Base-by-base conservation (phyloP, 2,888 invertebrate genomes). In the Rhagophthalmus giganteus region DNA sequence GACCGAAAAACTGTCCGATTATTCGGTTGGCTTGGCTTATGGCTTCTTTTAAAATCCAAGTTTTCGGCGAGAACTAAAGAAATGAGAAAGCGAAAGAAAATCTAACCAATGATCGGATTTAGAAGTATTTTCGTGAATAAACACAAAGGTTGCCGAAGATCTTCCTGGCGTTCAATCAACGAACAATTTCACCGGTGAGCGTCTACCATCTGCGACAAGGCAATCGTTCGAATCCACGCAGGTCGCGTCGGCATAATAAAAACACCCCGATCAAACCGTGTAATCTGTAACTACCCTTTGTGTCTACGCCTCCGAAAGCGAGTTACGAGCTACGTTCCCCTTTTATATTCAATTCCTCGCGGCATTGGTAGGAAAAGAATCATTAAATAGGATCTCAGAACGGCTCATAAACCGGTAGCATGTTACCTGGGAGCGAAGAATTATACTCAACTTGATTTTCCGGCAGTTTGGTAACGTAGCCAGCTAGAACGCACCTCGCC, bases 211-310 rank as follows among this genome's bases (percentile, higher is more conserved):
- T 54, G 54, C 47, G 49, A 45, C 54, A 39, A 49, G 42, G 48
- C 49, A 54, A 54, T 54, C 44, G 49, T 42, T 54, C 26, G 33
- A 40, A 49, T 54, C 42, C 45, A 49, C 48, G 48, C 42, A 48
- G 38, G 48, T 48, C 53, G 48, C 48, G 53, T 44, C 33, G 48
- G 42, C 47, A 57, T 51, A 54, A 57, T 57, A 57, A 54, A 57
- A 57, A 57, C 57, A 57, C 50, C 48, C 54, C 54, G 54, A 56
- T 56, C 47, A 50, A 50, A 51, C 48, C 53, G 52, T 51, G 54
- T 60, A 58, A 60, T 60, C 60, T 54, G 56, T 56, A 60, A 60
- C 56, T 58, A 58, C 56, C 56, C 58, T 60, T 58, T 60, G 58
- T 60, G 58, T 57, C 58, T 57, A 46, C 46, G 47, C 49, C 45